These are phyloP conservation scores for Darevskia mixta DNA, from an alignment of 2,797 vertebrate species.

Conservation along the genomic window DNA sequence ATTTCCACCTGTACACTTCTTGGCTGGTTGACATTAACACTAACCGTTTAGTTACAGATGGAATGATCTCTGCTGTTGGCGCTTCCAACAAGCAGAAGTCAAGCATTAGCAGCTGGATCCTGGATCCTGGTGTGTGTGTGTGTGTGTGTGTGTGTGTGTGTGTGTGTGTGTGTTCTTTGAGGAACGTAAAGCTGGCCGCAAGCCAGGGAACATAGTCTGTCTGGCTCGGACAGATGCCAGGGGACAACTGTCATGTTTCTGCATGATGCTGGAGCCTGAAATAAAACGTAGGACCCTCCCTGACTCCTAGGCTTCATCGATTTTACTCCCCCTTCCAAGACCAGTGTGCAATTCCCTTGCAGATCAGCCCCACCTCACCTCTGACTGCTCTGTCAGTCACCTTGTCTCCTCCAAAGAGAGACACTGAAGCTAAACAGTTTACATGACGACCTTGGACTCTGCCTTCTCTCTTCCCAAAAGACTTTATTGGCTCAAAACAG, in stretches of 20 bases:
- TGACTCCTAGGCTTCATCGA: background rate
- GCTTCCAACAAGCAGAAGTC: too few relatives aligned
- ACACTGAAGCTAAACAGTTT: slow-evolving; percentile 21
- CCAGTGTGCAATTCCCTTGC: background rate
- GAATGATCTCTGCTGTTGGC: too few relatives aligned
- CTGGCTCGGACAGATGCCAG: background rate
- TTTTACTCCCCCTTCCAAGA: background rate
- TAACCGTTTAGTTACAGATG: too few relatives aligned
- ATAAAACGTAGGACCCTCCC: background rate
- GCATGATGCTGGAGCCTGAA: background rate
- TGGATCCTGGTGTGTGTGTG: background rate
- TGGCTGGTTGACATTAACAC: too few relatives aligned
- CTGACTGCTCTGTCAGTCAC: background rate
- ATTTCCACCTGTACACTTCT: too few relatives aligned
- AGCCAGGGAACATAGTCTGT: background rate
- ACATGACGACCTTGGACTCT: background rate
- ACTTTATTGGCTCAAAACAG: background rate
- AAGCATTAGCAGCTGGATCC: background rate
- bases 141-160: background rate
- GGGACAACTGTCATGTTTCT: background rate
- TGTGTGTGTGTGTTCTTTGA: background rate
- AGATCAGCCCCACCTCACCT: background rate
- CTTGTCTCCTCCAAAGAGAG: background rate
- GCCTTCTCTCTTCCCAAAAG: slow-evolving; percentile 16
- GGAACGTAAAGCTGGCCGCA: background rate